A percentile compares a stretch with the other conserved stretches of the same genome.
Conservation (phyloP, 1,140 invertebrate genomes). For the Microplitis mediator region DNA sequence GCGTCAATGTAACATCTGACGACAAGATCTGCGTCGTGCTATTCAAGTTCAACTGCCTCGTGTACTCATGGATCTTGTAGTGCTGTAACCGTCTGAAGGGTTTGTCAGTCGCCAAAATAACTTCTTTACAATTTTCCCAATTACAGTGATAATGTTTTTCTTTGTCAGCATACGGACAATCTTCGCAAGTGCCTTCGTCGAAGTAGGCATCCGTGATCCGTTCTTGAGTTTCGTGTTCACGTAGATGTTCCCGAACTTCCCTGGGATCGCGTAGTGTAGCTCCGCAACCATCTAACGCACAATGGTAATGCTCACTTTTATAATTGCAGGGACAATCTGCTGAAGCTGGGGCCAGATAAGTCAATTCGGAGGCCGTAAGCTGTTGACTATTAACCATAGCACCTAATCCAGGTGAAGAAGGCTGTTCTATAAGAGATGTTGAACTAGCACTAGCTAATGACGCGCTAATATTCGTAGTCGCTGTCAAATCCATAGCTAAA, state of each 20-base stretch:
- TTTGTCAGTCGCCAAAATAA: conserved; percentile 81
- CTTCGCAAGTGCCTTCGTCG: conserved; percentile 71
- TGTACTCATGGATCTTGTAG: conserved; percentile 83
- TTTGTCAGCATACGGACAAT: conserved; percentile 78
- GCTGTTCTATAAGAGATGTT: conserved; percentile 31
- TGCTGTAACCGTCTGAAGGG: conserved; percentile 87
- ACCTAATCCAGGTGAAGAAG: conserved; percentile 19
- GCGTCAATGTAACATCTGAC: conserved; percentile 68
- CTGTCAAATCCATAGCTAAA: conserved; percentile 57
- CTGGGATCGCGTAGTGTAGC: conserved; percentile 50
- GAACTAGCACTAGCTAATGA: conserved; percentile 37
- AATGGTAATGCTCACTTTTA: conserved; percentile 55
- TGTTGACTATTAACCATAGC: conserved; percentile 16
- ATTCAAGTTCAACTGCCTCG: conserved; percentile 54
- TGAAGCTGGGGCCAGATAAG: conserved; percentile 44
- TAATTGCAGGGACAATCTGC: conserved; percentile 52
- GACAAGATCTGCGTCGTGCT: conserved; percentile 62
- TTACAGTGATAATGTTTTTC: conserved; percentile 89
- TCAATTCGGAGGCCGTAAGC: conserved; percentile 44
- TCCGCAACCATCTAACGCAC: conserved; percentile 55
- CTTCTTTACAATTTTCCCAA: conserved; percentile 85
- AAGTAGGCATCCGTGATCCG: conserved; percentile 83
- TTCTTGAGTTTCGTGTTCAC: conserved; percentile 86
- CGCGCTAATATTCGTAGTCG: conserved; percentile 43
- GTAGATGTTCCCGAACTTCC: conserved; percentile 82